Evolutionary conservation across 2,797 vertebrate genomes (phyloP), one percentile per base, ranked within the genome.

Genomic region (Chelidonichthys spinosus): DNA sequence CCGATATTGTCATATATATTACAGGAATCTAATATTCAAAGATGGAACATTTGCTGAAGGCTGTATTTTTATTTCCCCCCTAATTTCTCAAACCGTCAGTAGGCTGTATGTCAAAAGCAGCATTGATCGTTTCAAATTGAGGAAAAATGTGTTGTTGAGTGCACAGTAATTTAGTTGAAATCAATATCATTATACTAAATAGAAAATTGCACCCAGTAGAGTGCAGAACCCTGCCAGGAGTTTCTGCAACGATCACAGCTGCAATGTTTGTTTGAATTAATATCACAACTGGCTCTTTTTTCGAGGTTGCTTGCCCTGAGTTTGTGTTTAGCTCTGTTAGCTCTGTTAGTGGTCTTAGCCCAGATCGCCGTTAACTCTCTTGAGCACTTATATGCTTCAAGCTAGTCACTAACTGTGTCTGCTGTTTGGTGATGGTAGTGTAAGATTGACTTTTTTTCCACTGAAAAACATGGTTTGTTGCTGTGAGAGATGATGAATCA

Each of bases 41-140:
- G 43, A 32, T 44, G 39, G 8, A 18, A 65, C 2, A 35, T 63
- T 32, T 56, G 39, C 18, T 53, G 33, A 61, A 74, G 47, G 62
- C 17, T 37, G 6, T 47, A 11, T 63, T 72, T 67, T 74, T 53
- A 39, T 56, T 58, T 62, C 11, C n/a, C 6, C 25, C 25, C 25
- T 25, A 25, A 25, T 25, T 25, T 25, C 25, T 25, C 25, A 25
- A 8, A 5, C 37, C 37, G 37, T 39, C 37, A 39, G 37, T 3
- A 5, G 8, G 37, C 37, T 39, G 8, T 39, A 5, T 39, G 5
- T 39, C 37, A 39, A 11, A 36, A 13, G 15, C 6, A 18, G 14
- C 37, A 52, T 9, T 10, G 2, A n/a, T 15, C 18, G 17, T 44
- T 8, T 54, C 18, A 47, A 37, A 32, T 44, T 11, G 7, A 10